Base-by-base conservation (phyloP, 2,888 invertebrate species). In the Seira ritae region DNA sequence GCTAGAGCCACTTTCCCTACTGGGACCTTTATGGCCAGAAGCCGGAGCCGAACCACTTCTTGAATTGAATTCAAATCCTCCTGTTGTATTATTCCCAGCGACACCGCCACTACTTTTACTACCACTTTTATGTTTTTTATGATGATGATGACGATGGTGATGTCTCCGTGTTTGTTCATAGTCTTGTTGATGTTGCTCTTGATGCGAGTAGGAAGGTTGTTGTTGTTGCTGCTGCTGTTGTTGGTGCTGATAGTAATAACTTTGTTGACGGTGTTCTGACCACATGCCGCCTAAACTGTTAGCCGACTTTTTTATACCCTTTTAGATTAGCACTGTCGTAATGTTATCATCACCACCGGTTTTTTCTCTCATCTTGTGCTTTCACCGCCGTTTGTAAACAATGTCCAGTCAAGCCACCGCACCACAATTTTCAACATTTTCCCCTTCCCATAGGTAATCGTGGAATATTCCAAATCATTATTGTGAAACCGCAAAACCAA, bases 261-360 rank as follows among this genome's bases (percentile, higher is more conserved):
- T 81, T 55, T 81, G 75, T 75, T 81, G 70, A 20, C 42, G 69
- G 55, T 75, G 72, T 71, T 81, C 71, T 22, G 81, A 81, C 81
- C 81, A 81, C 81, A 81, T 81, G 19, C 71, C 80, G 80, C 24
- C 46, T 68, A 10, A 31, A 31, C 31, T 31, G 31, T 8, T 22
- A n/a, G 42, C 6, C 55, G n/a, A 55, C 55, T 17, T 55, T 17
- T 17, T 17, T 55, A 55, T 55, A 55, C 15, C 55, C 8, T 31
- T 31, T 31, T 8, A 31, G 31, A 31, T 31, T 31, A 31, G 31
- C 31, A 31, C 31, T 31, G 31, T 31, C 31, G 31, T 8, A 31
- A 31, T 31, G n/a, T n/a, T n/a, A n/a, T n/a, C n/a, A 31, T 31
- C 31, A 31, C 31, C 31, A 31, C 31, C 2, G 3, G 3, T 2